Base-by-base conservation (phyloP, 2,888 invertebrate genomes). In the Andrena dorsata region DNA sequence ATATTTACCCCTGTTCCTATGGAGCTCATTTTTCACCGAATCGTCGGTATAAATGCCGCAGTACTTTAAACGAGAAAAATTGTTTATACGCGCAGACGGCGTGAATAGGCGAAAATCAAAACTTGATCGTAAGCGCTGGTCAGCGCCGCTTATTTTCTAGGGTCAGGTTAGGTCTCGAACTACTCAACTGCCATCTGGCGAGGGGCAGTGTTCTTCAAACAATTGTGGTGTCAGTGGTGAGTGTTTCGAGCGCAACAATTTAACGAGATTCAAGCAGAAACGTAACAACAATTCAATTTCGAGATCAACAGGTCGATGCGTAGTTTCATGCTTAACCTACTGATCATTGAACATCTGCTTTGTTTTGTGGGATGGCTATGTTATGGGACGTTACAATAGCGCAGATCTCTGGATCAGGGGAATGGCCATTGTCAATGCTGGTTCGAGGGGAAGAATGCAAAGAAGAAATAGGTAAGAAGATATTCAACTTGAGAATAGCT, bases 1-100 rank as follows among this genome's bases (percentile, higher is more conserved):
- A 66, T 93, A 96, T 97, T 96, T 96, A 98, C 98, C 89, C 98
- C 98, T 85, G 98, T 98, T 89, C 98, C 98, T 93, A 98, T 98
- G 32, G 98, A 98, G 96, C 98, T 98, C 98, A 98, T 98, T 89
- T 92, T 95, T 88, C 69, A 32, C n/a, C 26, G 16, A 47, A 16
- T 1, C 13, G 49, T 35, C 10, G n/a, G 7, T 72, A 73, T 35
- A 64, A 84, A 75, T 78, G 81, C 16, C 41, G 16, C 20, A 60
- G 10, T 51, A 82, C 10, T 68, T 51, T 2, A 16, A 47, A 10
- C 20, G 10, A 53, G 56, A 82, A 84, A 86, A 85, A 86, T 88
- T 91, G 85, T 89, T 90, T 88, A 86, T 71, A 80, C 79, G 79
- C 80, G 58, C 5, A 51, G n/a, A 74, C 85, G 84, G 88, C 90